Base-by-base conservation (phyloP, 2,888 invertebrate species). In the Stomorhina lunata region DNA sequence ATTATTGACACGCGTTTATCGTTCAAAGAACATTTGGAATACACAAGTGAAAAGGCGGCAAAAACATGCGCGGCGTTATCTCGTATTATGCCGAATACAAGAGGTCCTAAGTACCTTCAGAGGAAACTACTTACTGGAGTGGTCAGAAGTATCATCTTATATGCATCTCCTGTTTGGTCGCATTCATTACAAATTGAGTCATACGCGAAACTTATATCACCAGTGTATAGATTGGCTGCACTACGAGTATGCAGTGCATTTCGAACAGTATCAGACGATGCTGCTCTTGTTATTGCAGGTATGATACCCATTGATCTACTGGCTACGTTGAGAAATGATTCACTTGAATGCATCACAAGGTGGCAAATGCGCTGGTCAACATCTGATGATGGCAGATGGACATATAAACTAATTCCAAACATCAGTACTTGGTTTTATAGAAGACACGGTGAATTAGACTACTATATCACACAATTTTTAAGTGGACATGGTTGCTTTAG, bases 191-290 rank as follows among this genome's bases (percentile, higher is more conserved):
- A 4, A 2, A 4, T 9, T 2, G 1, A 0, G 4, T 53, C 29
- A n/a, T 53, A 53, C 29, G 27, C 29, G 15, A 29, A 27, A n/a
- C 15, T 29, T 2, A 53, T 53, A 27, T 27, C 29, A 9, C n/a
- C 53, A 15, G 65, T 34, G 10, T 32, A 50, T 12, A 48, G 50
- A 12, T 15, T 17, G 20, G 34, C 22, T n/a, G 68, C 61, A 12
- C 53, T 69, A 10, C 22, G 63, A 6, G 50, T 69, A 4, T 25
- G 61, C 0, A 40, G 68, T 10, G 77, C 50, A 48, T 69, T 45
- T 7, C 29, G 43, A 17, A 69, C 61, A 4, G 61, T 77, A 6
- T 77, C 69, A n/a, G 43, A 32, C 10, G 53, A 66, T n/a, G 48
- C 40, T 2, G 53, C 32, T 12, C 25, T 34, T 2, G 25, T 55